Evolutionary conservation across 2,113 vertebrate genomes (phyloP).

Genomic region (Toxostoma redivivum): DNA sequence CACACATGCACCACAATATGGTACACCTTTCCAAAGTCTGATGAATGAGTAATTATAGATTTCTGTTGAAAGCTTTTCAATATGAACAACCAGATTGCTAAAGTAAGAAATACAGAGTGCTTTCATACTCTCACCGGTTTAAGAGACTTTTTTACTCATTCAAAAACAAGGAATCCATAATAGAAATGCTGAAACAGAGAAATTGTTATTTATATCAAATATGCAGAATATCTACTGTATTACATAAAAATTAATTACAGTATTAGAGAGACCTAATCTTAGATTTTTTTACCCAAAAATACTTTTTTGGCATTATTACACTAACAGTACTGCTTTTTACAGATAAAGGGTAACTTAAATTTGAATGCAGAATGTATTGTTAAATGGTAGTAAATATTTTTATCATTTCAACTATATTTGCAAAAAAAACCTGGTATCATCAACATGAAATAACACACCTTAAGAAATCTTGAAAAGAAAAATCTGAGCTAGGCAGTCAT

Average conservation of each 20-base stretch:
- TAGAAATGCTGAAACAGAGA: neutral
- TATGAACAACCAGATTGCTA: neutral
- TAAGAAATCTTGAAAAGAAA: neutral
- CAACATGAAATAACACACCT: neutral
- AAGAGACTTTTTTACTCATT: neutral
- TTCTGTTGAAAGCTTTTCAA: neutral
- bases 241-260: neutral
- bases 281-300: neutral
- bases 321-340: neutral
- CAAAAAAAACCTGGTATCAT: neutral
- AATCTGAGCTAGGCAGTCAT: neutral
- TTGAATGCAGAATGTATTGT: neutral
- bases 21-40: neutral
- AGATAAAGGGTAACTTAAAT: neutral
- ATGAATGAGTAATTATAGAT: neutral
- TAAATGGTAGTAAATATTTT: neutral
- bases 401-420: neutral
- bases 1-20: neutral
- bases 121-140: neutral
- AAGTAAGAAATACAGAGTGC: neutral
- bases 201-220: neutral
- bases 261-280: neutral
- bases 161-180: neutral
- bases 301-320: neutral
- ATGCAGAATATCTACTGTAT: neutral